These are phyloP conservation scores for Regulus satrapa DNA, from an alignment of 2,113 vertebrate genomes.

Conservation along the genomic window DNA sequence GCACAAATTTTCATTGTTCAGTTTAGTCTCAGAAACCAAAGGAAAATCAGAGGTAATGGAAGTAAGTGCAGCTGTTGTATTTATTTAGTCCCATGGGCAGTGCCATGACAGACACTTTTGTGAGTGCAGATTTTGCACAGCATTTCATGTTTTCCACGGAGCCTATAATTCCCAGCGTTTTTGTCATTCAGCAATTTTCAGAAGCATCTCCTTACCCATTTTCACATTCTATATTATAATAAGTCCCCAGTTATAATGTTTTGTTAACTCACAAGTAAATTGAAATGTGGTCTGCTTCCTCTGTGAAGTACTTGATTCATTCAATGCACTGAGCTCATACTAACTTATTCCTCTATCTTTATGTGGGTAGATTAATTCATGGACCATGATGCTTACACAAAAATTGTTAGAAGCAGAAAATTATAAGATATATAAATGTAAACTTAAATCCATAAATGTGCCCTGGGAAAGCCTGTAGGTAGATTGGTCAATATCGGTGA, in stretches of 20 bases:
- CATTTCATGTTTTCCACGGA: neutral
- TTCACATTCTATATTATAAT: neutral
- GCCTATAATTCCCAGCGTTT: neutral
- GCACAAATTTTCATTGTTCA: neutral
- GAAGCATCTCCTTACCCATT: neutral
- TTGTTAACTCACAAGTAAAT: neutral
- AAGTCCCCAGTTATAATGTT: neutral
- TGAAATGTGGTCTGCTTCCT: neutral
- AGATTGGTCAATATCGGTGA: neutral
- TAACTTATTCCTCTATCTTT: neutral
- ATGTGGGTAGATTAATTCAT: neutral
- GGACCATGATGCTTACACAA: neutral
- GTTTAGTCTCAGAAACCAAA: neutral
- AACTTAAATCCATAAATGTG: neutral
- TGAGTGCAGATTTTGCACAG: neutral
- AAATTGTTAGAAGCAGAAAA: neutral
- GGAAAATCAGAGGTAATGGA: neutral
- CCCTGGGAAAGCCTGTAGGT: neutral
- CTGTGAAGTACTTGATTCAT: neutral
- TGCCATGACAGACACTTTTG: neutral
- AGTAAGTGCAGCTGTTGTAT: neutral
- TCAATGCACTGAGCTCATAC: neutral
- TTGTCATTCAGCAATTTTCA: neutral
- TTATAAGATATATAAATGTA: neutral
- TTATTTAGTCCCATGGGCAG: neutral